These are phyloP conservation scores for Elephas maximus DNA, from an alignment of 2,113 vertebrate species.

Conservation along the genomic window DNA sequence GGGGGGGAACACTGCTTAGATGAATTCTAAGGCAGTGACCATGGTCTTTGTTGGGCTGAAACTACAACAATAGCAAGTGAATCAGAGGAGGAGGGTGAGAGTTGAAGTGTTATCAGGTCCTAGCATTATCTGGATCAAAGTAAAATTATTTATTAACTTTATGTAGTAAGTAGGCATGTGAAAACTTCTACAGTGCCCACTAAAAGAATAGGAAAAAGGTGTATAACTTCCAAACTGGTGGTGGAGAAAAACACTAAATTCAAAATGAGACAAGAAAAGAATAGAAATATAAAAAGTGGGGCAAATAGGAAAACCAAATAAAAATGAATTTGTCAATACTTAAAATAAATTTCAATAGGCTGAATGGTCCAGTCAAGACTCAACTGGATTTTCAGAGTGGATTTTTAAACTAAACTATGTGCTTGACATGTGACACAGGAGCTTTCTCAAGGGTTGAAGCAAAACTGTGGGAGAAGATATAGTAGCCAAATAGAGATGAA, in stretches of 20 bases:
- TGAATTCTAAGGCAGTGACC: neutral
- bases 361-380: neutral
- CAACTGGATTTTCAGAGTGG: slow-evolving; percentile 21
- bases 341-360: neutral
- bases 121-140: neutral
- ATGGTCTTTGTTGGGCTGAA: neutral
- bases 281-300: neutral
- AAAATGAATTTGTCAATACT: neutral
- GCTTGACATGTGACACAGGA: neutral
- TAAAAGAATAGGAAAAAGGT: neutral
- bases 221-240: neutral
- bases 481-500: neutral
- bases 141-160: neutral
- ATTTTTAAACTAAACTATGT: neutral
- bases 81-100: neutral
- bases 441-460: neutral
- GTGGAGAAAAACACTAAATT: neutral
- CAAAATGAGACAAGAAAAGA: neutral
- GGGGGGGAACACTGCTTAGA: neutral
- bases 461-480: neutral
- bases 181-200: neutral
- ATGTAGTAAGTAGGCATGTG: neutral
- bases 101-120: neutral
- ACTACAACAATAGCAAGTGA: too few relatives aligned
- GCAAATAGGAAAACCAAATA: neutral